Conservation (phyloP, 2,888 invertebrate genomes). For the Drosophila meridiana region DNA sequence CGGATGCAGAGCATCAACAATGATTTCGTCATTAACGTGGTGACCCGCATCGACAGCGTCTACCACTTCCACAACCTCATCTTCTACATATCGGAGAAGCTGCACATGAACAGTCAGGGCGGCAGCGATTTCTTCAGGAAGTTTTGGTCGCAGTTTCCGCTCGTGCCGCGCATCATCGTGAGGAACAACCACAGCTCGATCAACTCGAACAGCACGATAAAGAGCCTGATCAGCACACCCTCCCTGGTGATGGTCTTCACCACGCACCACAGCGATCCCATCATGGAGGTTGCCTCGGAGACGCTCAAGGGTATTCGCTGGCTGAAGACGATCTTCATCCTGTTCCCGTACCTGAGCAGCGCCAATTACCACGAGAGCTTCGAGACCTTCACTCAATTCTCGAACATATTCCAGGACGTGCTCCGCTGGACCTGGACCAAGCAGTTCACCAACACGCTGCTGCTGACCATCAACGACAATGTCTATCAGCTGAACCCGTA, state of each 20-base stretch:
- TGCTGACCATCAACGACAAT: slow-evolving; percentile 66
- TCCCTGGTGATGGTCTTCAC: slow-evolving; percentile 72
- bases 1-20: slow-evolving; percentile 45
- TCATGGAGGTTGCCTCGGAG: slow-evolving; percentile 73
- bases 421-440: slow-evolving; percentile 71
- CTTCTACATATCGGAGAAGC: slow-evolving; percentile 73
- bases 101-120: slow-evolving; percentile 46
- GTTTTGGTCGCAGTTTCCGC: slow-evolving; percentile 62
- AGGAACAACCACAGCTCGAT: slow-evolving; percentile 23
- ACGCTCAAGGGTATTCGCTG: slow-evolving; percentile 60
- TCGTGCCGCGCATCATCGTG: slow-evolving; percentile 60
- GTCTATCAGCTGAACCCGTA: slow-evolving; percentile 70
- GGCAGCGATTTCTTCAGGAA: slow-evolving; percentile 56
- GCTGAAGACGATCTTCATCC: slow-evolving; percentile 74
- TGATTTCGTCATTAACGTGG: slow-evolving; percentile 58
- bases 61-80: slow-evolving; percentile 72
- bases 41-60: slow-evolving; percentile 52
- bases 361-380: slow-evolving; percentile 29
- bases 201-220: slow-evolving; percentile 36
- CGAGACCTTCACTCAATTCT: slow-evolving; percentile 36
- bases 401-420: slow-evolving; percentile 32
- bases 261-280: slow-evolving; percentile 65
- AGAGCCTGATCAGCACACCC: slow-evolving; percentile 67
- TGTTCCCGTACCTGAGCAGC: slow-evolving; percentile 56
- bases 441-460: slow-evolving; percentile 70